These are phyloP conservation scores for Gephyroberyx darwinii DNA, from an alignment of 2,797 vertebrate genomes.

Conservation along the genomic window DNA sequence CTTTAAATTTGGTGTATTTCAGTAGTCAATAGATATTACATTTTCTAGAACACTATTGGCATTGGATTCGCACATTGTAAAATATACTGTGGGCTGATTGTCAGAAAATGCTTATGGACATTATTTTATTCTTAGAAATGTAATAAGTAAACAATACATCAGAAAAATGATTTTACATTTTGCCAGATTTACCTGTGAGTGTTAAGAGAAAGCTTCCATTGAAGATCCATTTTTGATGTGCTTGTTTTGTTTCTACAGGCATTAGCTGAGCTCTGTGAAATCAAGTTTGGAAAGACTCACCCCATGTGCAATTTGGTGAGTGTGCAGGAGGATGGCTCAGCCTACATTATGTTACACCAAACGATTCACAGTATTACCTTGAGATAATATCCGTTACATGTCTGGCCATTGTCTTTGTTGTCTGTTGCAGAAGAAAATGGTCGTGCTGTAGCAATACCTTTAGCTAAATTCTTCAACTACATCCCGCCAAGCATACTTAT, in stretches of 20 bases:
- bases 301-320: slow-evolving; percentile 94
- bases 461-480: slow-evolving; percentile 8
- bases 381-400: background rate
- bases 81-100: background rate
- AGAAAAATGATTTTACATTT: too few relatives aligned
- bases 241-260: slow-evolving; percentile 82
- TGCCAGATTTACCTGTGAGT: background rate
- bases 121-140: background rate
- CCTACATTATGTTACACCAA: slow-evolving; percentile 2
- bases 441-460: background rate
- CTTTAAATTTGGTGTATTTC: background rate
- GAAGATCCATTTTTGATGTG: slow-evolving; percentile 1
- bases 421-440: background rate
- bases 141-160: background rate
- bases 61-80: background rate
- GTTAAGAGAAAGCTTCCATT: background rate
- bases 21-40: background rate
- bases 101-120: background rate
- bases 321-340: slow-evolving; percentile 25
- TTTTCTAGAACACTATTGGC: background rate
- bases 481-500: slow-evolving; percentile 2
- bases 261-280: slow-evolving; percentile 97
- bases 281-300: slow-evolving; percentile 97
- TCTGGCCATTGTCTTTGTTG: slow-evolving; percentile 12
- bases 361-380: background rate